A percentile compares a stretch with the other conserved stretches of the same genome.
Conservation (phyloP, 2,797 vertebrate species). For the Hypotaenidia philippensis region DNA sequence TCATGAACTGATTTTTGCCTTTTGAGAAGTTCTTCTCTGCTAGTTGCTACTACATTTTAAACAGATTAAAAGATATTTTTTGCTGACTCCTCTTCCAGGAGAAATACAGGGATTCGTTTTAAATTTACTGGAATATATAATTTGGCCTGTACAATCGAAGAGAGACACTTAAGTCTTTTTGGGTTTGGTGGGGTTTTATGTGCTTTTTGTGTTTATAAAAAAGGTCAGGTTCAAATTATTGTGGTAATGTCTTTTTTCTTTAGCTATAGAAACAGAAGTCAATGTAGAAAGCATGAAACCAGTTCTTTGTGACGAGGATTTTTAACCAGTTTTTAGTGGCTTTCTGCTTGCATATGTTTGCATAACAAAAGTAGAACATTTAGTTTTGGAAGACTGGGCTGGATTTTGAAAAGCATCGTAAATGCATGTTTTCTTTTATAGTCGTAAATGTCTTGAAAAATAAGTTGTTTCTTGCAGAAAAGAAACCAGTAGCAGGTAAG, state of each 20-base stretch:
- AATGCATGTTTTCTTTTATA: background rate
- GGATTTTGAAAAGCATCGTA: background rate
- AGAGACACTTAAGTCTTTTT: background rate
- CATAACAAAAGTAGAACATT: background rate
- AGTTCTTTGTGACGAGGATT: background rate
- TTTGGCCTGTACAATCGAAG: background rate
- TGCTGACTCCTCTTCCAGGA: background rate
- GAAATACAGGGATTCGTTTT: background rate
- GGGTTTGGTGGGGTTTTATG: no score
- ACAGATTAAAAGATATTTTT: background rate
- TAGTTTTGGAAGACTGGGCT: background rate
- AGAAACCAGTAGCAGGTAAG: constrained; percentile 62
- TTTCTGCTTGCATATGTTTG: background rate
- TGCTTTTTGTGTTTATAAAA: no score
- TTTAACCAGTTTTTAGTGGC: background rate
- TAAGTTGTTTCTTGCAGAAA: constrained; percentile 65
- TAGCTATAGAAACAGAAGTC: background rate
- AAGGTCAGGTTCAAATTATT: background rate
- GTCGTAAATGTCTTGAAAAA: constrained; percentile 20
- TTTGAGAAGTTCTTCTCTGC: background rate
- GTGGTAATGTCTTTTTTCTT: background rate
- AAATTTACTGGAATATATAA: background rate
- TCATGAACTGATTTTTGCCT: background rate
- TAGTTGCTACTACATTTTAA: background rate
- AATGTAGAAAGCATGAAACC: background rate